These are phyloP conservation scores for Pelecanus crispus DNA, from an alignment of 2,113 vertebrate genomes.

Conservation along the genomic window DNA sequence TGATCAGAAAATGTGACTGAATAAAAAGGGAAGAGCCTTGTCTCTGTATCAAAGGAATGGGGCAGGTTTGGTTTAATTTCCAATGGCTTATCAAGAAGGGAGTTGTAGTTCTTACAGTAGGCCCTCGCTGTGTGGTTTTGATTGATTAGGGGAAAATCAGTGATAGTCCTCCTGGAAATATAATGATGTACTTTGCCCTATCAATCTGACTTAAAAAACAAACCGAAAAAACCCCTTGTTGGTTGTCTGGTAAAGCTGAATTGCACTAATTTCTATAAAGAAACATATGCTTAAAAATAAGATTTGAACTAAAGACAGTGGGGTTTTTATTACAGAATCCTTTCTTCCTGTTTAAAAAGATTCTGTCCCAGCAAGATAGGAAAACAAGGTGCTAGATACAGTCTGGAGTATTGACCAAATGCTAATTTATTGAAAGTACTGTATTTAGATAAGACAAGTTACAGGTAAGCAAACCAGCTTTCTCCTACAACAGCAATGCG, in stretches of 20 bases:
- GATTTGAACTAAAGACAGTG: not conserved
- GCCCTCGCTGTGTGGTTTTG: not conserved
- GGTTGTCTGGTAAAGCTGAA: not conserved
- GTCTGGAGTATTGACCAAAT: not conserved
- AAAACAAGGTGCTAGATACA: not conserved
- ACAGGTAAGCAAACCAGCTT: not conserved
- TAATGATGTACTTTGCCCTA: not conserved
- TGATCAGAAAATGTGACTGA: not conserved
- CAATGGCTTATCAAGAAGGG: not conserved
- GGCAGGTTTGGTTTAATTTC: not conserved
- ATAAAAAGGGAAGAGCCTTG: not conserved
- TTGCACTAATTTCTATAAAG: not conserved
- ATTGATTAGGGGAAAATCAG: not conserved
- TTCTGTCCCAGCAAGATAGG: not conserved
- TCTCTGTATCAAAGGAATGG: not conserved
- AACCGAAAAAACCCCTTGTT: not conserved
- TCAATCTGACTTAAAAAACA: not conserved
- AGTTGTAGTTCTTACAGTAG: not conserved
- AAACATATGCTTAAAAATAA: not conserved
- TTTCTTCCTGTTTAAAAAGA: not conserved
- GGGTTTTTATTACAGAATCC: not conserved
- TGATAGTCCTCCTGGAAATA: not conserved
- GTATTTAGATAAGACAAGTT: not conserved
- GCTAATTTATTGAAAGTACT: not conserved
- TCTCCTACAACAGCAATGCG: rapidly evolving